phyloP scores from a whole-genome alignment of 37 sponge, comb jelly and placozoan genomes.

The Crambe crambe region DNA sequence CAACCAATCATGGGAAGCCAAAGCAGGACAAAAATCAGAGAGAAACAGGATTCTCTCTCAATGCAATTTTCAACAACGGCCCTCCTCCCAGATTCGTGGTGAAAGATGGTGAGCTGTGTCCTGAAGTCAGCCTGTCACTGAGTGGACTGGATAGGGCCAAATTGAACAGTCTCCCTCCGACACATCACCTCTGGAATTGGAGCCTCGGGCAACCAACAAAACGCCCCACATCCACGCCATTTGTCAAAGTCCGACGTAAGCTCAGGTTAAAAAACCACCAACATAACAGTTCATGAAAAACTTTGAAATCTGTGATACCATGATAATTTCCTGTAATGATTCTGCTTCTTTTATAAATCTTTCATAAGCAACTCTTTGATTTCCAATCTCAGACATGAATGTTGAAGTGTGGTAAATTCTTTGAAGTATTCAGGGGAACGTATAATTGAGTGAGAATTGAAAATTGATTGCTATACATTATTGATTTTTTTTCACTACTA shows the following conservation, averaged over 20 bases:
- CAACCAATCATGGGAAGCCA: not conserved
- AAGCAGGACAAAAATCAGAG: not conserved
- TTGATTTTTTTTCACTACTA: no score
- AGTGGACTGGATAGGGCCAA: constrained; percentile 7
- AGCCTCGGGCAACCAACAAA: constrained; percentile 25
- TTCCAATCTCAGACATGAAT: no score
- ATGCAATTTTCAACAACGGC: constrained; percentile 16
- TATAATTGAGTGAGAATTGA: no score
- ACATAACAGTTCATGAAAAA: not conserved
- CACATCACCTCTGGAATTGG: constrained; percentile 49
- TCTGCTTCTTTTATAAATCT: not conserved
- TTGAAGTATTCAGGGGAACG: no score
- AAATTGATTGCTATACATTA: no score
- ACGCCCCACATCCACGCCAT: not conserved
- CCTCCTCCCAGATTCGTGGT: constrained; percentile 37
- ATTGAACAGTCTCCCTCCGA: constrained; percentile 11
- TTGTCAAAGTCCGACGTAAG: not conserved
- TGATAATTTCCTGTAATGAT: not conserved
- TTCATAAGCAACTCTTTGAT: no score
- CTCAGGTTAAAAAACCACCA: not conserved
- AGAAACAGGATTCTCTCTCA: not conserved
- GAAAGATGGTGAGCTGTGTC: constrained; percentile 39
- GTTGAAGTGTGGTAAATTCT: no score
- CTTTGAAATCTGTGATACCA: not conserved
- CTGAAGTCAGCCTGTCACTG: constrained; percentile 42